Evolutionary conservation across 2,797 vertebrate genomes (phyloP), one percentile per base, ranked within the genome.

Genomic region (Borostomias antarcticus): DNA sequence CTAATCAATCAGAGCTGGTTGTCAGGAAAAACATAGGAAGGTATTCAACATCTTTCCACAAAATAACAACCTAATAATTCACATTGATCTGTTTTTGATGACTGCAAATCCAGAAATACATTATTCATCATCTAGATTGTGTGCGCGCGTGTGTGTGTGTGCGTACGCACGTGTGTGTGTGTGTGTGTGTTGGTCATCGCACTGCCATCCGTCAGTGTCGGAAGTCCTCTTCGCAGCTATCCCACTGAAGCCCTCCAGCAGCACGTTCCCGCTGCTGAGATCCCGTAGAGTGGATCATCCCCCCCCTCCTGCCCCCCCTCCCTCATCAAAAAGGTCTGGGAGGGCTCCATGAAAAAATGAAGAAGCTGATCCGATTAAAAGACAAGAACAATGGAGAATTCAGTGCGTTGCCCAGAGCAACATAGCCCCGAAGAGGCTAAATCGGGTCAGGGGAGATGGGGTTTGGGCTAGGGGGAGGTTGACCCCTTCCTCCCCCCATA

Each of bases 331-430:
- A 74, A 69, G 79, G 64, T 56, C 60, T 1, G 28, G 77, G 76
- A 80, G 60, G 32, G 69, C 76, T 85, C 84, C 76, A 86, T 82
- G 74, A 81, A 86, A 87, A 80, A 88, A 88, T 76, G 80, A 84
- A 62, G 83, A 85, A 78, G 53, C 69, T 37, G 77, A 86, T 81
- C 80, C 66, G 74, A 88, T 90, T 89, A 80, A 82, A 87, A 83
- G 79, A 82, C 66, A 71, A 80, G 74, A 66, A 47, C 26, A 77
- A 64, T 79, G 45, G 57, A 43, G 58, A 79, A 72, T 75, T 78
- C 57, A 40, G 62, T 10, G 51, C 32, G 30, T 74, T 61, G 72
- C 78, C 86, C 43, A 0, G 54, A 76, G 82, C 72, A 48, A 11
- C 74, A 62, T 77, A 58, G 63, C 74, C 62, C 68, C 74, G 59